Percentiles rank a stretch among this genome's conserved stretches.
Conservation (phyloP, 2,113 vertebrate species). For the Lepisosteus osseus region DNA sequence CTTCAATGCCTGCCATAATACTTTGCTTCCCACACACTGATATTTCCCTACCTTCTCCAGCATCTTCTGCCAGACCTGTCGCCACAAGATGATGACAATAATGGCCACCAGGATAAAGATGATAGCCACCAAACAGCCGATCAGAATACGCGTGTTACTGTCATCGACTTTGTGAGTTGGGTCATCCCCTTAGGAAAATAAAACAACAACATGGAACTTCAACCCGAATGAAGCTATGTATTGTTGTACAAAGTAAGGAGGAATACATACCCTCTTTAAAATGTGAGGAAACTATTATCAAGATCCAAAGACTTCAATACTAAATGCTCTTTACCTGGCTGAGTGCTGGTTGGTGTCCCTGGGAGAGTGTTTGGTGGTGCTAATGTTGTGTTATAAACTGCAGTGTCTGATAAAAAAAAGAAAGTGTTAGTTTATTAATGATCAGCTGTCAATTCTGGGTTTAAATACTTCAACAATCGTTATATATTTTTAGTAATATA, state of each 20-base stretch:
- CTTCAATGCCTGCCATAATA: not conserved
- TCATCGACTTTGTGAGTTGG: slow-evolving; percentile 91
- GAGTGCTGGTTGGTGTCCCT: slow-evolving; percentile 65
- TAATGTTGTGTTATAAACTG: slow-evolving; percentile 89
- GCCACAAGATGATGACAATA: slow-evolving; percentile 95
- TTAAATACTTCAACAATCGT: not conserved
- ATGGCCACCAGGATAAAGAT: slow-evolving; percentile 90
- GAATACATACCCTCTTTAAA: too few relatives aligned
- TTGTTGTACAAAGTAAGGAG: too few relatives aligned
- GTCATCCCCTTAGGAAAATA: slow-evolving; percentile 57
- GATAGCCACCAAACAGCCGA: slow-evolving; percentile 92
- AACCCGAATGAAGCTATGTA: too few relatives aligned
- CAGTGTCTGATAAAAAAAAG: slow-evolving; percentile 70
- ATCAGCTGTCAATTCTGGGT: too few relatives aligned
- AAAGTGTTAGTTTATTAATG: not conserved
- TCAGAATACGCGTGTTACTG: slow-evolving; percentile 90
- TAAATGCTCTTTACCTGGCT: slow-evolving; percentile 46
- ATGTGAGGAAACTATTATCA: too few relatives aligned
- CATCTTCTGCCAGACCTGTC: slow-evolving; percentile 98
- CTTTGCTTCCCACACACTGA: not conserved
- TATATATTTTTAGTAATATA: too few relatives aligned
- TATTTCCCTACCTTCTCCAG: slow-evolving; percentile 83
- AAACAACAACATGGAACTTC: not conserved
- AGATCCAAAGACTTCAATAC: too few relatives aligned
- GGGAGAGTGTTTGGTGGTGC: slow-evolving; percentile 54